Conservation (phyloP, 2,797 vertebrate species). For the Phyllotis vaccarum region DNA sequence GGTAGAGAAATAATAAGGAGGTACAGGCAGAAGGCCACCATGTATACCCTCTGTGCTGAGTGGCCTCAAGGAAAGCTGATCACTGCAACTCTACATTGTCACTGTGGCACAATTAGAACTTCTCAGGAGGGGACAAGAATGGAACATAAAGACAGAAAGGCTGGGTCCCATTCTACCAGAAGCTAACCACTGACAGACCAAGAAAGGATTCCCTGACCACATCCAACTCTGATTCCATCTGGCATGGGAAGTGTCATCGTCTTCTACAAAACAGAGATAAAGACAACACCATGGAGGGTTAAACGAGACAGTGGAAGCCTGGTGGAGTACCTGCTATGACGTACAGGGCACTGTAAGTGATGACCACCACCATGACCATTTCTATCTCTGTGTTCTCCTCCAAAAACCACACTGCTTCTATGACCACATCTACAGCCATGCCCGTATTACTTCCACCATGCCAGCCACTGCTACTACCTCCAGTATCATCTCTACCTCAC, state of each 20-base stretch:
- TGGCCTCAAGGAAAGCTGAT: neutral
- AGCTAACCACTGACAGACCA: neutral
- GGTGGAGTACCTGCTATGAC: neutral
- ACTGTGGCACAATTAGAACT: neutral
- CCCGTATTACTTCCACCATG: neutral
- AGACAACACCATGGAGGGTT: neutral
- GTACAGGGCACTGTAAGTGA: neutral
- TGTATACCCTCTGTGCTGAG: rapidly evolving
- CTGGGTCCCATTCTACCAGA: neutral
- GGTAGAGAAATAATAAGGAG: neutral
- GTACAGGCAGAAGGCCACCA: neutral
- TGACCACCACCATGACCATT: neutral
- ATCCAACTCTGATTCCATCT: neutral
- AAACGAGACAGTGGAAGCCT: neutral
- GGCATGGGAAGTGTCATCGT: neutral
- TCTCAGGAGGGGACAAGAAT: neutral
- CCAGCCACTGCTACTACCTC: too few species aligned
- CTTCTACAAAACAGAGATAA: neutral
- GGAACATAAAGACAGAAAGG: neutral
- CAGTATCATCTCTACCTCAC: too few species aligned
- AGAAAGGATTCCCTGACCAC: neutral
- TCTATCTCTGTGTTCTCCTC: neutral
- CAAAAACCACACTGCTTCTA: neutral
- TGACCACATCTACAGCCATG: neutral
- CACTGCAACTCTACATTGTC: neutral